Base-by-base conservation (phyloP, 1,140 invertebrate genomes). In the Penaeus japonicus region DNA sequence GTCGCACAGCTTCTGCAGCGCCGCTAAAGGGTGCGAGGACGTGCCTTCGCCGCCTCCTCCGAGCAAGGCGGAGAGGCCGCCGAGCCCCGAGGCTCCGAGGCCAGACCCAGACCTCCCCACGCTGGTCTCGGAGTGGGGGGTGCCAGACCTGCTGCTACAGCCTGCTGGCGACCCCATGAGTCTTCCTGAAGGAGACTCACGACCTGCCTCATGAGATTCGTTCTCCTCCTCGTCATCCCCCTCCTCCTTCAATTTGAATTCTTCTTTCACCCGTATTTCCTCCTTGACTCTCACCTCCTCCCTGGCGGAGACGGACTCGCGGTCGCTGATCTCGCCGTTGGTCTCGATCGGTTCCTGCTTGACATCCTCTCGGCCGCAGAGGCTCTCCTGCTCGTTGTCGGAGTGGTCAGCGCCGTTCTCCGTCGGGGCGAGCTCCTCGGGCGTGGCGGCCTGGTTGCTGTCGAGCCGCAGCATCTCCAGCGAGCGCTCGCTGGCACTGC, bases 1-100 rank as follows among this genome's bases (percentile, higher is more conserved):
- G 92, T 98, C 97, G 93, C 98, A 97, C 18, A 99, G 94, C 92
- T 98, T 98, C 91, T 99, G 97, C 70, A 99, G 93, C 12, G 97
- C 97, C 18, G 97, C 97, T 89, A 99, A 92, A 27, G 98, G 98
- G 93, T 97, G 96, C 84, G 92, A 91, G 85, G 88, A 89, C 35
- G 65, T 62, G 10, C 86, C 83, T 53, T 70, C 78, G 7, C 87
- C 89, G 12, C 87, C 87, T n/a, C 89, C 90, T 39, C 87, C 90
- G 57, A 89, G 93, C 93, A 91, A 65, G 39, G 91, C 89, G 35
- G 89, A 87, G 95, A 91, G 85, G 27, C 89, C 89, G 15, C 89
- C 89, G 4, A 89, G 57, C 3, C 85, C 90, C 75, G 62, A n/a
- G 35, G 87, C 87, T 35, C 87, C 87, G 18, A 88, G 80, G 30